Conservation (phyloP, 2,888 invertebrate genomes). For the Deilephila porcellus region DNA sequence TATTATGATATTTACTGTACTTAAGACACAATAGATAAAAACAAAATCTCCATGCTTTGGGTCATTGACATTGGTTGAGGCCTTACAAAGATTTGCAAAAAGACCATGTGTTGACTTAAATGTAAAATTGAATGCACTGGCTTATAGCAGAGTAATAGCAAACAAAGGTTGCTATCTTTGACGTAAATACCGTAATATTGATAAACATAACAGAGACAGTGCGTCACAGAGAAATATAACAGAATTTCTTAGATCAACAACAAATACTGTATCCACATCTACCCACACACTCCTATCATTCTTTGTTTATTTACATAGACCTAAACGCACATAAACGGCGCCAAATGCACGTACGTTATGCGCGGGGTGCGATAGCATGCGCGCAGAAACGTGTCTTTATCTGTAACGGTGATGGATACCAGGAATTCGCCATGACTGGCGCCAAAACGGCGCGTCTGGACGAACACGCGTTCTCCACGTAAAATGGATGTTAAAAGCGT, state of each 20-base stretch:
- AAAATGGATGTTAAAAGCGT: slow-evolving; percentile 53
- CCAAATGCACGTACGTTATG: background rate
- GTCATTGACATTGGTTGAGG: background rate
- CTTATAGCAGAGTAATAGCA: background rate
- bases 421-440: slow-evolving; percentile 42
- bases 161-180: slow-evolving; percentile 3
- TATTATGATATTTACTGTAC: no score
- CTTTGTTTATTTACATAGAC: slow-evolving; percentile 20
- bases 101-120: background rate
- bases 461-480: slow-evolving; percentile 48
- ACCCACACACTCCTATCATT: slow-evolving; percentile 8
- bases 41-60: background rate
- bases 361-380: background rate
- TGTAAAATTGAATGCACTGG: background rate
- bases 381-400: slow-evolving; percentile 7
- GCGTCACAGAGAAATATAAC: slow-evolving; percentile 11
- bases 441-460: slow-evolving; percentile 45
- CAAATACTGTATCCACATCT: background rate
- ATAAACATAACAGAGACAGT: slow-evolving; percentile 11
- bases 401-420: slow-evolving; percentile 33
- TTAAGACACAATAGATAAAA: no score
- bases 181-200: slow-evolving; percentile 13
- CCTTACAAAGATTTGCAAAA: background rate
- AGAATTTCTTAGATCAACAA: slow-evolving; percentile 4
- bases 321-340: slow-evolving; percentile 2